Evolutionary conservation across 2,888 invertebrate genomes (phyloP), one percentile per base, ranked within the genome.

Genomic region (Melinaea menophilus): DNA sequence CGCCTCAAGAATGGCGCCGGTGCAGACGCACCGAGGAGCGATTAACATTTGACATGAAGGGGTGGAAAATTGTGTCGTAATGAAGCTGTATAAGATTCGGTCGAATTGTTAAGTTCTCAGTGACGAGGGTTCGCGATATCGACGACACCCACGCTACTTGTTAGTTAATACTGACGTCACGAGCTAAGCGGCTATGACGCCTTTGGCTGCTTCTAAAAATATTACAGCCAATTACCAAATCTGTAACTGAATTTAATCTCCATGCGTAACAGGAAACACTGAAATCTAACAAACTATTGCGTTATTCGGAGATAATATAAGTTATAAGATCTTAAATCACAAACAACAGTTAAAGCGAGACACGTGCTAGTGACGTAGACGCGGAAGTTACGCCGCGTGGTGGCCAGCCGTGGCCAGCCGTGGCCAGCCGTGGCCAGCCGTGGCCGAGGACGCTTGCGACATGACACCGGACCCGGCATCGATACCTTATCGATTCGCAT

Each of bases 371-470:
- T 80, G 80, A 84, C 82, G 84, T 81, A 74, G 73, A 84, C 76
- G 79, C 85, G 86, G 88, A 89, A 88, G 82, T 41, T 9, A 41
- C 41, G 74, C 73, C 82, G 80, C 81, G 84, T 85, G 85, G 84
- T 78, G 22, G 22, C 22, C 22, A 22, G 22, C 22, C 78, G 82
- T 74, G 84, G 69, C 63, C 56, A 69, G 63, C 63, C 69, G 65
- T 66, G 59, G 65, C 75, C 72, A 75, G 41, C 76, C 77, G 69
- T 72, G 66, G 41, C 41, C 41, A 68, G 74, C 76, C 75, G 76
- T 73, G 83, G 80, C 83, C 87, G 85, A 86, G 86, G 87, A 84
- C 87, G 75, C 76, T 79, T 76, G 77, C 77, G 75, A 74, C 79
- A 75, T 71, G 78, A 78, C 73, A 79, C 71, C 75, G 78, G 72